Evolutionary conservation across 2,113 vertebrate genomes (phyloP).

Genomic region (Stegastes partitus): DNA sequence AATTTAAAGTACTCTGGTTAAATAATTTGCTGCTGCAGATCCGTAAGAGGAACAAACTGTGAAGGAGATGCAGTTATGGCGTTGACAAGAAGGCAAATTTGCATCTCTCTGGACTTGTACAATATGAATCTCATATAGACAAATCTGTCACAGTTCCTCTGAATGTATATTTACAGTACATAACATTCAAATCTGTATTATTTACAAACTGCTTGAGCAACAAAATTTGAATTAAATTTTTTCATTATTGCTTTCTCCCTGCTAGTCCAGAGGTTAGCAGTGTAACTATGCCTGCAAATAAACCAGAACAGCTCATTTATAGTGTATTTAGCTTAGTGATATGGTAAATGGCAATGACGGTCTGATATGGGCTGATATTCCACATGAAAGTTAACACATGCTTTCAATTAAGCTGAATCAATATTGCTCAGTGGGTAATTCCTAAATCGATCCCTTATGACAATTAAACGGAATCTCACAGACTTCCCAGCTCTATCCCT

Average conservation of each 20-base stretch:
- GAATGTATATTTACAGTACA: constrained; percentile 27
- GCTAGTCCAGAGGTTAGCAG: neutral
- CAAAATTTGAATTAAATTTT: neutral
- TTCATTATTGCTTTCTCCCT: constrained; percentile 37
- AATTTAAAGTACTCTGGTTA: too few relatives aligned
- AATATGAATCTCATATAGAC: neutral
- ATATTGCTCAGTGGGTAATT: neutral
- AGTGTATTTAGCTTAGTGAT: neutral
- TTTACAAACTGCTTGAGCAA: constrained; percentile 26
- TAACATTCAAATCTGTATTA: neutral
- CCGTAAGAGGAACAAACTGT: neutral
- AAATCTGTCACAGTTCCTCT: neutral
- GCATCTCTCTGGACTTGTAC: neutral
- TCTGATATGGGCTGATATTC: neutral
- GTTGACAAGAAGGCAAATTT: neutral
- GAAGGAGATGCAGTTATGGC: neutral
- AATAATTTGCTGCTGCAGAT: too few relatives aligned
- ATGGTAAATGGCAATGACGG: neutral
- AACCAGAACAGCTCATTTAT: neutral
- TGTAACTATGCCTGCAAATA: neutral
- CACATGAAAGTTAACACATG: constrained; percentile 1
- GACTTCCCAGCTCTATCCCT: neutral
- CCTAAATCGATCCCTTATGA: neutral
- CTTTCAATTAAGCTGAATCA: neutral
- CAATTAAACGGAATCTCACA: neutral